Evolutionary conservation across 2,113 vertebrate genomes (phyloP).

Genomic region (Hypanus sabinus): DNA sequence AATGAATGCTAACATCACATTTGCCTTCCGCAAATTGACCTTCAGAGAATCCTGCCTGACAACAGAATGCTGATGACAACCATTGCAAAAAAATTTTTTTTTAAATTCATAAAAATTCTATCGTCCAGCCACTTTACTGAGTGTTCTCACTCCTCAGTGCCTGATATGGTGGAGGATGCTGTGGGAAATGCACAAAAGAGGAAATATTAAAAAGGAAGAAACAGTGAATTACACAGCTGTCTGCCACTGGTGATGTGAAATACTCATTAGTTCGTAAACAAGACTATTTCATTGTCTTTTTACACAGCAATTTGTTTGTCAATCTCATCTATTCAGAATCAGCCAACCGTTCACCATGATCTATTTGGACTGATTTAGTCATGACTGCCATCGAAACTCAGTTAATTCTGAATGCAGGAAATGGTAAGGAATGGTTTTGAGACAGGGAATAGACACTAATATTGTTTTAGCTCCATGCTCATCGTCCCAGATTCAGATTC

Average conservation of each 20-base stretch:
- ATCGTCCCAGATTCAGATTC: too few relatives aligned
- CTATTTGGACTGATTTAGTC: neutral
- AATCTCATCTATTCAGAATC: constrained; percentile 20
- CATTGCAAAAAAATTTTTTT: too few relatives aligned
- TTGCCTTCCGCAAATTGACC: too few relatives aligned
- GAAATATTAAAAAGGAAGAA: neutral
- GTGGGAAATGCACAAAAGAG: too few relatives aligned
- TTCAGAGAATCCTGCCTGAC: too few relatives aligned
- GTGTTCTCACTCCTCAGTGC: neutral
- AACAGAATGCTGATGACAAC: too few relatives aligned
- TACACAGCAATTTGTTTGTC: constrained; percentile 7
- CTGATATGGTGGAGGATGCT: neutral
- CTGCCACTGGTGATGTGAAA: neutral
- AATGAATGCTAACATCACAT: too few relatives aligned
- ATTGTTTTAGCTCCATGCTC: neutral
- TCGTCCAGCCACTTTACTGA: neutral
- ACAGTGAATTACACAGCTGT: neutral
- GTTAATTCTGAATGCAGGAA: neutral
- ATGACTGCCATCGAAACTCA: neutral
- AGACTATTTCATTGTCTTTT: neutral
- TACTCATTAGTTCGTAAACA: constrained; percentile 7
- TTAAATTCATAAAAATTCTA: too few relatives aligned
- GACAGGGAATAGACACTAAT: neutral
- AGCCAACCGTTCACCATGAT: neutral
- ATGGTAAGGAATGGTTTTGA: neutral